A percentile compares a stretch with the other conserved stretches of the same genome.
Evolutionary conservation across 2,888 invertebrate species (phyloP).

Genomic region (Tipula confusa): DNA sequence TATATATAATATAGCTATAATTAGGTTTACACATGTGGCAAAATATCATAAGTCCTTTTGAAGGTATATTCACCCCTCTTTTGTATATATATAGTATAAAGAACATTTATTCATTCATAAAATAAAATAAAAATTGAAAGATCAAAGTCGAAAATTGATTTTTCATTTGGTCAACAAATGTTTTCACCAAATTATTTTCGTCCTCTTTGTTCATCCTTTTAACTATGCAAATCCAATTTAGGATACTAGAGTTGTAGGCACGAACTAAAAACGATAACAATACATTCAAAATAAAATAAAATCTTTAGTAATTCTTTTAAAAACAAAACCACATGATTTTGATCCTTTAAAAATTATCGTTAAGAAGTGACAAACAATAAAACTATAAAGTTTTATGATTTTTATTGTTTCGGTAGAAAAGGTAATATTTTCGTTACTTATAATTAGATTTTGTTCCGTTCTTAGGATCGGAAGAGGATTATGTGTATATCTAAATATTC

Average conservation of each 20-base stretch:
- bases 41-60: not conserved
- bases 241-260: not conserved
- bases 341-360: slow-evolving; percentile 5
- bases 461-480: not conserved
- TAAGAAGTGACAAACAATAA: not conserved
- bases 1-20: not conserved
- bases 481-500: not conserved
- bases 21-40: not conserved
- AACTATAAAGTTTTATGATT: not conserved
- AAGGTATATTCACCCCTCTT: slow-evolving; percentile 5
- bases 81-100: not conserved
- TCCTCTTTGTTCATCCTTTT: not conserved
- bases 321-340: slow-evolving; percentile 21
- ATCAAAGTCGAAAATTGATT: not conserved
- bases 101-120: not conserved
- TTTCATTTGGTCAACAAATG: slow-evolving; percentile 25
- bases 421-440: not conserved
- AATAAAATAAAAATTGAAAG: not conserved
- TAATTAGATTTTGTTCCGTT: slow-evolving; percentile 16
- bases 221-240: not conserved
- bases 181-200: not conserved
- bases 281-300: not conserved
- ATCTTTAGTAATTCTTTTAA: not conserved
- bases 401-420: not conserved
- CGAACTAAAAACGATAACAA: not conserved